These are phyloP conservation scores for Serinus canaria DNA, from an alignment of 2,113 vertebrate genomes.

Conservation along the genomic window DNA sequence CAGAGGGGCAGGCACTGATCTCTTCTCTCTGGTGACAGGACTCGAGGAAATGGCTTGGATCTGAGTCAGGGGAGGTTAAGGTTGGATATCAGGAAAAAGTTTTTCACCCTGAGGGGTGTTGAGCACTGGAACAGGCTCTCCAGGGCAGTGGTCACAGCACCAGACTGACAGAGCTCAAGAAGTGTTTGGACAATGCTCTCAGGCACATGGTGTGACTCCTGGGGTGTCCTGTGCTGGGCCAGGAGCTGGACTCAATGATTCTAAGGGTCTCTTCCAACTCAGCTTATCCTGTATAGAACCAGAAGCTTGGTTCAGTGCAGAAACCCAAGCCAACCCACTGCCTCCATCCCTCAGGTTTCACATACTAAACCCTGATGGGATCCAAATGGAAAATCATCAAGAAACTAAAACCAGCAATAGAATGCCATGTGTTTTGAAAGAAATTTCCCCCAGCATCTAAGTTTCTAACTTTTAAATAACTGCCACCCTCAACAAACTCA, in stretches of 20 bases:
- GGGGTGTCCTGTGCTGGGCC: not conserved
- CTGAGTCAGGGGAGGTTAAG: not conserved
- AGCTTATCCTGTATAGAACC: not conserved
- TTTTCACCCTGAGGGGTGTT: accelerated
- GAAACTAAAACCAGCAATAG: not conserved
- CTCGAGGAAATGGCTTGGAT: not conserved
- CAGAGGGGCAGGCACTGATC: not conserved
- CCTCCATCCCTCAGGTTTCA: not conserved
- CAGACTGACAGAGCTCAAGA: not conserved
- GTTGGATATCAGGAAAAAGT: not conserved
- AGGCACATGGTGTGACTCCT: not conserved
- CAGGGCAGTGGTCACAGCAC: not conserved
- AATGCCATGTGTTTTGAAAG: not conserved
- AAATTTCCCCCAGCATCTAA: not conserved
- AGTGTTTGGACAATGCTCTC: not conserved
- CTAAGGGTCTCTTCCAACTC: not conserved
- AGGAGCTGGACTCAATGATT: not conserved
- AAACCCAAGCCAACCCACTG: not conserved
- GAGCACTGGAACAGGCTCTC: not conserved
- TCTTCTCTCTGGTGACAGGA: not conserved
- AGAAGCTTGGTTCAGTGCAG: not conserved
- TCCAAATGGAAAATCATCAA: constrained; percentile 10
- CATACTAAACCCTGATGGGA: not conserved
- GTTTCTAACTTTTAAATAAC: not conserved
- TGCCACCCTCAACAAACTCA: not conserved